Conservation (phyloP, 1,140 invertebrate species). For the Idris sp. region DNA sequence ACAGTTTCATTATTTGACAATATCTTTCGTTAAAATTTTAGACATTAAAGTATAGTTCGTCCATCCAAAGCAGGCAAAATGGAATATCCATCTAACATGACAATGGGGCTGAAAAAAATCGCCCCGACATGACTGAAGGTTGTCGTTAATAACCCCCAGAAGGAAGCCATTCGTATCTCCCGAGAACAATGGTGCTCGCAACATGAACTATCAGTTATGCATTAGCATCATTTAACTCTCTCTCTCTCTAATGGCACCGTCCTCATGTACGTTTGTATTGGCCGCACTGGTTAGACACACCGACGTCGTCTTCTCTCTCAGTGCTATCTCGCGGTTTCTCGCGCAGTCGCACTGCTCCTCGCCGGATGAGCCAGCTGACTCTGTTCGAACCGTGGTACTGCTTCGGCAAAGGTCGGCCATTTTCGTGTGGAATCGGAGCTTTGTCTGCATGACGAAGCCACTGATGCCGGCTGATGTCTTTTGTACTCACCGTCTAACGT, state of each 20-base stretch:
- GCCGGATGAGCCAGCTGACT: slow-evolving; percentile 34
- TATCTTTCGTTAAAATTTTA: too few relatives aligned
- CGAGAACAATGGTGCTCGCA: neutral
- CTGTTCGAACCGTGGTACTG: too few relatives aligned
- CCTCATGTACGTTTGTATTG: neutral
- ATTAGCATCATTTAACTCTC: slow-evolving; percentile 6
- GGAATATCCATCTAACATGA: too few relatives aligned
- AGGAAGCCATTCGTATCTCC: neutral
- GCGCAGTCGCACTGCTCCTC: neutral
- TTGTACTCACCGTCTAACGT: too few relatives aligned
- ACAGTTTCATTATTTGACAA: too few relatives aligned
- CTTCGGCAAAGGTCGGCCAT: slow-evolving; percentile 10
- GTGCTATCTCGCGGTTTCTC: neutral
- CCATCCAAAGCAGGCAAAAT: too few relatives aligned
- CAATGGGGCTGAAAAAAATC: neutral
- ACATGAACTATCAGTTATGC: slow-evolving; percentile 4
- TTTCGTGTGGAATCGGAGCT: slow-evolving; percentile 28
- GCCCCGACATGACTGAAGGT: too few relatives aligned
- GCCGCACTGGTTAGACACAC: neutral
- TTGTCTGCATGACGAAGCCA: slow-evolving; percentile 29
- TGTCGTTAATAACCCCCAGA: neutral
- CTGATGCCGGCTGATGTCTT: too few relatives aligned
- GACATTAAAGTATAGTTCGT: too few relatives aligned
- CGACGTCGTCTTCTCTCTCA: neutral
- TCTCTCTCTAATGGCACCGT: slow-evolving; percentile 2